phyloP scores from a whole-genome alignment of 2,797 vertebrate genomes.

The Sebastes hopkinsi region DNA sequence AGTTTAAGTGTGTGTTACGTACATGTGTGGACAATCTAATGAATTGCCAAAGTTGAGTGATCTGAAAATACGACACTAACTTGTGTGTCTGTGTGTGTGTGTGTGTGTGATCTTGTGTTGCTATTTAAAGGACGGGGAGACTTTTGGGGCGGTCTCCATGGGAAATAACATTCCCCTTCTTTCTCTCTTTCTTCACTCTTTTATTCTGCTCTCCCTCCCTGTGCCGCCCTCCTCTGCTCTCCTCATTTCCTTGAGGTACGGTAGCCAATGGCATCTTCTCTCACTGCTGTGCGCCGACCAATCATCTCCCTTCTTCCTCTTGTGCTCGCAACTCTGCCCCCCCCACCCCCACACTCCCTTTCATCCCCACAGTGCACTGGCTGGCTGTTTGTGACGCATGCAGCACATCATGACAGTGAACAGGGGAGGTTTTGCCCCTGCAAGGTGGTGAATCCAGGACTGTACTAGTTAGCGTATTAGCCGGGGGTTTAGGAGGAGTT shows the following conservation, averaged over 20 bases:
- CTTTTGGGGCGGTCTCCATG: slow-evolving; percentile 25
- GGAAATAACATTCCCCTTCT: slow-evolving; percentile 66
- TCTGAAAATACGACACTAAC: neutral
- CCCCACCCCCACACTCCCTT: neutral
- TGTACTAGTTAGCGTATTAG: neutral
- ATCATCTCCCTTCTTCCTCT: slow-evolving; percentile 57
- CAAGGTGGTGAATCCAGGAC: slow-evolving; percentile 78
- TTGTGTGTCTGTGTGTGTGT: neutral
- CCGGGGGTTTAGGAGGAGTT: neutral
- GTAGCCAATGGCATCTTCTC: slow-evolving; percentile 70
- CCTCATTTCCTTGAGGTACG: slow-evolving; percentile 84
- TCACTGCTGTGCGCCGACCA: slow-evolving; percentile 58
- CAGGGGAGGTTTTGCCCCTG: neutral
- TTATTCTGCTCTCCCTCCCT: slow-evolving; percentile 63
- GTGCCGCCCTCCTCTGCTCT: slow-evolving; percentile 77
- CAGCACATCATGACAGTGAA: slow-evolving; percentile 49
- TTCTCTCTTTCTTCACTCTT: slow-evolving; percentile 58
- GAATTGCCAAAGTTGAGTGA: slow-evolving; percentile 14
- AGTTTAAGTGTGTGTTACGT: neutral
- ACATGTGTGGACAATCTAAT: neutral
- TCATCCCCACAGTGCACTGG: slow-evolving; percentile 43
- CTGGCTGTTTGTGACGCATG: slow-evolving; percentile 74
- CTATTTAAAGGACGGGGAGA: slow-evolving; percentile 21
- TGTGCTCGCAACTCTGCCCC: slow-evolving; percentile 29
- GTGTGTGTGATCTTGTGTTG: slow-evolving; percentile 22